Evolutionary conservation across 2,113 vertebrate genomes (phyloP), one percentile per base, ranked within the genome.

Genomic region (Takifugu bimaculatus): DNA sequence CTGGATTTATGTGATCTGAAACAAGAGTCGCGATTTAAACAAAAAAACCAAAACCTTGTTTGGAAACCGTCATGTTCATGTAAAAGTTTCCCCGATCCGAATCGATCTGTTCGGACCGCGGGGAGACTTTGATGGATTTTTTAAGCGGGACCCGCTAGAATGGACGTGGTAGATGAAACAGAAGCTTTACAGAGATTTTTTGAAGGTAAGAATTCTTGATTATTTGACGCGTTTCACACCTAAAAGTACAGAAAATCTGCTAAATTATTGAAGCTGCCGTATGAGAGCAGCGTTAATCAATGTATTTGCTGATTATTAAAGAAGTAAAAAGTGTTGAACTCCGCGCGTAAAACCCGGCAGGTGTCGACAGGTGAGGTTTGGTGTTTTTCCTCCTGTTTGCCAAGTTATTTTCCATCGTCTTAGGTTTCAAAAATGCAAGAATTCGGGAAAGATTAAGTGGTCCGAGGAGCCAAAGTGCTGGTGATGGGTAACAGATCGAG

Each of bases 131-230:
- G 54, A 93, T 93, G 92, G 91, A 90, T 88, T 85, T 89, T 88
- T 85, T 85, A 86, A 84, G 87, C 72, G 79, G 89, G 81, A 90
- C 85, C 76, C 87, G 88, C 89, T 91, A 93, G 88, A 83, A 98
- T 98, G 96, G 96, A 98, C 88, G 96, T 98, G 92, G 96, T 97
- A 90, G 95, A 96, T 92, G 96, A 98, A 92, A 96, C 95, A 49
- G 96, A 98, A 88, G 95, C 96, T 83, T 89, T 98, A 90, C 96
- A 96, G 91, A 94, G 95, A 81, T 98, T 98, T 82, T 98, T 98
- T 57, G 96, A 98, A 95, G 96, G 96, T 98, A 92, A 89, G 90
- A 50, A 48, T 4, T 6, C 27, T 62, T 14, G 3, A 10, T 52
- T 15, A 58, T 47, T 47, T n/a, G 4, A 39, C 35, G 35, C 35